A percentile compares a stretch with the other conserved stretches of the same genome.
Conservation (phyloP, 37 sponge, comb jelly and placozoan species). For the Spongilla lacustris region DNA sequence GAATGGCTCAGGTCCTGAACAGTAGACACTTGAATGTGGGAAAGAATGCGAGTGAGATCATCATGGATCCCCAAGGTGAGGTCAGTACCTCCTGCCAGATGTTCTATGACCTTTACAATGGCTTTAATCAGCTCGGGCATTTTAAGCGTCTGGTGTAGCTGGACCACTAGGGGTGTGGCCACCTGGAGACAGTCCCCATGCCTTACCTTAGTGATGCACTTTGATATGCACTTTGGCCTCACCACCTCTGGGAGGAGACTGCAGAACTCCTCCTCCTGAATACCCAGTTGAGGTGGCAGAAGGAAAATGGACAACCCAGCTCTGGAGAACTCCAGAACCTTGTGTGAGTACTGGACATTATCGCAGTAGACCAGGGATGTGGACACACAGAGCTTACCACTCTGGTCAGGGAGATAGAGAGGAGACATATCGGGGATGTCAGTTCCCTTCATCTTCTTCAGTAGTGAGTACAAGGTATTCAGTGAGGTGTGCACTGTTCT, state of each 20-base stretch:
- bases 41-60: background rate
- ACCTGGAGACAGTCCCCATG: background rate
- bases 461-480: background rate
- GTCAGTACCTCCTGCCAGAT: background rate
- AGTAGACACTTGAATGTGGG: background rate
- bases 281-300: background rate
- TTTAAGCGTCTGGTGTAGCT: background rate
- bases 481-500: background rate
- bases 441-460: background rate
- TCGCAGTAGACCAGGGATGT: conserved; percentile 33
- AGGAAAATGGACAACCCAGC: background rate
- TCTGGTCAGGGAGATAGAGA: conserved; percentile 22
- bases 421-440: background rate
- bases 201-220: background rate
- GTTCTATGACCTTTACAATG: background rate
- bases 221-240: background rate
- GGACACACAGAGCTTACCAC: background rate
- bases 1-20: background rate
- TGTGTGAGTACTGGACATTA: background rate
- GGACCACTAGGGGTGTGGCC: background rate
- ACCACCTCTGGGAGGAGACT: background rate
- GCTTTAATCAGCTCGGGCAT: background rate
- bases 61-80: background rate
- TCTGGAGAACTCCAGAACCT: background rate
- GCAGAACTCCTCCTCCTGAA: background rate